Percentiles rank a stretch among this genome's conserved stretches.
Evolutionary conservation across 1,140 invertebrate species (phyloP).

Genomic region (Trissolcus basalis): DNA sequence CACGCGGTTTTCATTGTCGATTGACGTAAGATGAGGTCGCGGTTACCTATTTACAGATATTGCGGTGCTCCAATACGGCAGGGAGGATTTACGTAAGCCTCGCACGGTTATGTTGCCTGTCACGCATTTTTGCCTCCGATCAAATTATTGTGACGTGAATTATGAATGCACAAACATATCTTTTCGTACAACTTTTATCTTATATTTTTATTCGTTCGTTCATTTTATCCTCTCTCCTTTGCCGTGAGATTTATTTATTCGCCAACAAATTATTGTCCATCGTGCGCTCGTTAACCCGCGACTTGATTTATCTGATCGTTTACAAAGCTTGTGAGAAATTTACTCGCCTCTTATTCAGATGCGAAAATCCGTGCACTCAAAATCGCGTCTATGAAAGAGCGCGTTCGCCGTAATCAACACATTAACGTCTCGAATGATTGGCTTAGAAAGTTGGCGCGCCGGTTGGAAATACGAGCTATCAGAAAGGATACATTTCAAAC

Average conservation of each 20-base stretch:
- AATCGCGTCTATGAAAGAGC: neutral
- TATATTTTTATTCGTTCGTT: too few relatives aligned
- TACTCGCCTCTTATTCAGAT: too few relatives aligned
- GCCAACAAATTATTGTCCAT: conserved; percentile 6
- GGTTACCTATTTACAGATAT: conserved; percentile 65
- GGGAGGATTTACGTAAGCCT: conserved; percentile 59
- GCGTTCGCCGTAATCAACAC: conserved; percentile 43
- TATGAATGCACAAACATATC: conserved; percentile 8
- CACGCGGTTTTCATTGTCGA: conserved; percentile 54
- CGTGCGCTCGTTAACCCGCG: neutral
- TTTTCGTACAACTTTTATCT: too few relatives aligned
- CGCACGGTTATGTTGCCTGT: conserved; percentile 47
- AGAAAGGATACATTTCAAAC: conserved; percentile 46
- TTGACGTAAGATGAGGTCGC: conserved; percentile 47
- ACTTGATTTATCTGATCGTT: neutral
- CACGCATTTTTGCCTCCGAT: conserved; percentile 39
- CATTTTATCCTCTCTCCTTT: too few relatives aligned
- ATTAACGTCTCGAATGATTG: conserved; percentile 24
- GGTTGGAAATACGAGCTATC: conserved; percentile 6
- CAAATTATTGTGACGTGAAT: conserved; percentile 34
- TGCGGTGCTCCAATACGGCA: conserved; percentile 60
- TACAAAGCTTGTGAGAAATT: neutral
- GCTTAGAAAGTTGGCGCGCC: too few relatives aligned
- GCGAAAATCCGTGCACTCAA: too few relatives aligned
- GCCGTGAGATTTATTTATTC: conserved; percentile 6